Percentiles rank a stretch among this genome's conserved stretches.
Evolutionary conservation across 2,888 invertebrate genomes (phyloP).

Genomic region (Trissolcus japonicus): DNA sequence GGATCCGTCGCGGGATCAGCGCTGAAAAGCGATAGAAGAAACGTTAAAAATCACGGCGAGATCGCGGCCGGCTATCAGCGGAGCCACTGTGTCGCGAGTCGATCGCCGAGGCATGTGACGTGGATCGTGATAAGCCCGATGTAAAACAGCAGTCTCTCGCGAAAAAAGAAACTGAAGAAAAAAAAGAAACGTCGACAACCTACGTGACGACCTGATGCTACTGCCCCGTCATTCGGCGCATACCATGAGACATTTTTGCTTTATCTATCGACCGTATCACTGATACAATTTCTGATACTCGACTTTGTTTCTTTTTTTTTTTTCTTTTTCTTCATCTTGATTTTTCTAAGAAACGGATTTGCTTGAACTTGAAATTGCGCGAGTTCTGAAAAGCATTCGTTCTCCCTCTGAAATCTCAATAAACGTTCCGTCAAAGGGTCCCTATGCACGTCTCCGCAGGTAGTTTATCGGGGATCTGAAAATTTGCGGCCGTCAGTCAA

Average conservation of each 20-base stretch:
- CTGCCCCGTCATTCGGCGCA: conserved; percentile 38
- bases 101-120: conserved; percentile 51
- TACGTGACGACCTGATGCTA: conserved; percentile 42
- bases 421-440: conserved; percentile 5
- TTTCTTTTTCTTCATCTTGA: no score
- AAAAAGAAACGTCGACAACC: conserved; percentile 4
- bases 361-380: no score
- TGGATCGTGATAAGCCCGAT: conserved; percentile 56
- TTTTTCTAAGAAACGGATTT: no score
- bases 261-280: not conserved
- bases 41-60: conserved; percentile 42
- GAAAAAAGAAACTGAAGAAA: conserved; percentile 10
- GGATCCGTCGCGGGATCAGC: conserved; percentile 48
- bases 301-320: no score
- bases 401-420: conserved; percentile 1
- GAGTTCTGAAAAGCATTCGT: not conserved
- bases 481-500: conserved; percentile 27
- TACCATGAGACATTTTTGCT: conserved; percentile 5
- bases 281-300: no score
- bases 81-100: conserved; percentile 49
- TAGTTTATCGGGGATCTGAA: conserved; percentile 24
- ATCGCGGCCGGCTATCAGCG: conserved; percentile 46
- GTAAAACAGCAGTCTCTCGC: conserved; percentile 51
- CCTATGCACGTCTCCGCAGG: not conserved
- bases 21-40: conserved; percentile 46